These are phyloP conservation scores for Atractosteus spatula DNA, from an alignment of 2,113 vertebrate genomes.

Conservation along the genomic window DNA sequence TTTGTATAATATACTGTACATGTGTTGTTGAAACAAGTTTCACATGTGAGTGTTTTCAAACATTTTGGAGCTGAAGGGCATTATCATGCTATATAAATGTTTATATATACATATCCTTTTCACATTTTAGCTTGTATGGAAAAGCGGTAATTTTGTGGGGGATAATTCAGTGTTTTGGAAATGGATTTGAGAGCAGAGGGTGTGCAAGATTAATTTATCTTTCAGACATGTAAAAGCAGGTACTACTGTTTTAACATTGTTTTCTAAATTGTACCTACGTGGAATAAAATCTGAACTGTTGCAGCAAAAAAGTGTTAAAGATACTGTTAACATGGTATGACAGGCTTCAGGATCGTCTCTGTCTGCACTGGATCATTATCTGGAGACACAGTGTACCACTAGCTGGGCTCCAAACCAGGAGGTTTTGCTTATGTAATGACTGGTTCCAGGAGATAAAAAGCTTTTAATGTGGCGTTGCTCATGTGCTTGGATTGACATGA, in stretches of 20 bases:
- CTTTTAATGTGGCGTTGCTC: not conserved
- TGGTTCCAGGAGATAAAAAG: not conserved
- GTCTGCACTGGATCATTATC: constrained; percentile 12
- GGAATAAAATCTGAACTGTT: not conserved
- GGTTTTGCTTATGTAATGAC: constrained; percentile 3
- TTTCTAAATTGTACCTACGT: not conserved
- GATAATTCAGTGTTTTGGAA: too few species aligned
- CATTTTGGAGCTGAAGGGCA: too few species aligned
- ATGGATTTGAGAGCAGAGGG: too few species aligned
- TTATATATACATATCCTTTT: too few species aligned
- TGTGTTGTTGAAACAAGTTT: too few species aligned
- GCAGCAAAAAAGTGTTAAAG: not conserved
- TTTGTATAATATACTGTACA: too few species aligned
- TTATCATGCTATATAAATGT: too few species aligned
- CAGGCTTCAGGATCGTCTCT: not conserved
- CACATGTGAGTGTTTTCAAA: too few species aligned
- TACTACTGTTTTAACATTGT: not conserved
- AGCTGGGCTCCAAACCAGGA: not conserved
- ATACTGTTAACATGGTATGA: not conserved
- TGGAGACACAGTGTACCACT: not conserved
- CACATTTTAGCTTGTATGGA: too few species aligned
- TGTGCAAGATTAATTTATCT: not conserved
- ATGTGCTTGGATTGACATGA: not conserved
- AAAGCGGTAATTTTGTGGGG: too few species aligned
- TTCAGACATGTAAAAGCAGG: not conserved